Base-by-base conservation (phyloP, 30 jellyfish, hydroid and myxozoan species). In the Aurelia sp. region DNA sequence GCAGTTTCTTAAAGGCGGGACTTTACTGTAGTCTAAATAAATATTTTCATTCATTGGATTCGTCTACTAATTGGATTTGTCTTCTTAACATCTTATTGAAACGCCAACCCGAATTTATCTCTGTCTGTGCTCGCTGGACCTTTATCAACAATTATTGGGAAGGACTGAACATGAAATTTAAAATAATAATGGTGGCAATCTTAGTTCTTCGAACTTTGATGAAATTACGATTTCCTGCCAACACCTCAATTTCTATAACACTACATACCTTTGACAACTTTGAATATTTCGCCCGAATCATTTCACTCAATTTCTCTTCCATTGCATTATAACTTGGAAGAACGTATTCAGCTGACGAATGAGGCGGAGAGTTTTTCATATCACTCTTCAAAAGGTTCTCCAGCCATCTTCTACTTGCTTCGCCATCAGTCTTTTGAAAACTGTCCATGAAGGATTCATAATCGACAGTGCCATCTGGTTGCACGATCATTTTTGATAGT, bases 351-450 rank as follows among this genome's bases (percentile, higher is more conserved):
- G 50, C 41, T 20, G 90, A 18, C 13, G 90, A 66, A 0, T 37
- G 69, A 3, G 83, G 69, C 13, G 85, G 27, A 1, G 57, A 4
- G 41, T 50, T 81, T 41, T 47, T 81, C 27, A 59, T 17, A 23
- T 78, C 89, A 10, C 48, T 73, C 62, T 37, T 70, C 74, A 83
- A 23, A 72, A 61, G 19, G 67, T 60, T 83, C 71, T 83, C 92
- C 64, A 83, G 60, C 92, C 92, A 83, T 41, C 62, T 71, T 21
- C 60, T 71, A 55, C 86, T 83, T 31, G 86, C 92, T 37, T 83
- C 92, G 31, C 62, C 55, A 23, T 83, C 92, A 10, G 86, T 62
- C 35, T 44, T 70, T 71, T 71, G 86, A 60, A 83, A 83, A 48
- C 86, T 83, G 9, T 83, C 81, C 41, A 83, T 71, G 47, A 83